Evolutionary conservation across 2,888 invertebrate genomes (phyloP).

Genomic region (Chloroclysta siterata): DNA sequence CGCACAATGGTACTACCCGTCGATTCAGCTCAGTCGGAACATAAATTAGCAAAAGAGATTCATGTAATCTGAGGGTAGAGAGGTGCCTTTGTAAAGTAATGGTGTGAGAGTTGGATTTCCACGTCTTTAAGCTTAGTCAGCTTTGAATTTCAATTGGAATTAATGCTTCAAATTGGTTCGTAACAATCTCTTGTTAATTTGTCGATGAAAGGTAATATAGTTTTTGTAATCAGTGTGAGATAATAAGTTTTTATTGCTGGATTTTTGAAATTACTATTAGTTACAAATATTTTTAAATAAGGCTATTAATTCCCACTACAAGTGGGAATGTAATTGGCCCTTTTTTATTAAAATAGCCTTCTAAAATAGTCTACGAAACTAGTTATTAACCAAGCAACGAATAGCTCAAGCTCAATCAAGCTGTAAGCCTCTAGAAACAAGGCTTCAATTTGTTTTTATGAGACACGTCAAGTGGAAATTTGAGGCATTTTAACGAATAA

Average conservation of each 20-base stretch:
- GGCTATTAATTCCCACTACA: no score
- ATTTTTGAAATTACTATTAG: no score
- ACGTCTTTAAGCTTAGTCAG: conserved; percentile 11
- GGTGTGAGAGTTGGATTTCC: conserved; percentile 10
- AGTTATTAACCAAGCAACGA: no score
- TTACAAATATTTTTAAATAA: no score
- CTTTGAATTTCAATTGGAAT: conserved; percentile 2
- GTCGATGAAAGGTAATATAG: not conserved
- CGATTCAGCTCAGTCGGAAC: conserved; percentile 31
- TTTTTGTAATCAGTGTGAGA: not conserved
- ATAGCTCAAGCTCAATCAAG: no score
- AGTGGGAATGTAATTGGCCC: no score
- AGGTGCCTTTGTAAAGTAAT: conserved; percentile 23
- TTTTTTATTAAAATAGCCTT: no score
- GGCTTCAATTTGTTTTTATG: not conserved
- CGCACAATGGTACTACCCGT: conserved; percentile 28
- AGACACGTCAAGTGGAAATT: conserved; percentile 8
- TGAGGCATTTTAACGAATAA: not conserved
- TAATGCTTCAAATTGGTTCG: not conserved
- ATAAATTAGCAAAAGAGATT: conserved; percentile 31
- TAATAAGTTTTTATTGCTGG: no score
- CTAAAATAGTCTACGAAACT: no score
- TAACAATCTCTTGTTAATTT: not conserved
- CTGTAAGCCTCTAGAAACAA: not conserved
- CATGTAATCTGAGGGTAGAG: conserved; percentile 19